Conservation (phyloP, 2,888 invertebrate species). For the Slavum lentiscoides region DNA sequence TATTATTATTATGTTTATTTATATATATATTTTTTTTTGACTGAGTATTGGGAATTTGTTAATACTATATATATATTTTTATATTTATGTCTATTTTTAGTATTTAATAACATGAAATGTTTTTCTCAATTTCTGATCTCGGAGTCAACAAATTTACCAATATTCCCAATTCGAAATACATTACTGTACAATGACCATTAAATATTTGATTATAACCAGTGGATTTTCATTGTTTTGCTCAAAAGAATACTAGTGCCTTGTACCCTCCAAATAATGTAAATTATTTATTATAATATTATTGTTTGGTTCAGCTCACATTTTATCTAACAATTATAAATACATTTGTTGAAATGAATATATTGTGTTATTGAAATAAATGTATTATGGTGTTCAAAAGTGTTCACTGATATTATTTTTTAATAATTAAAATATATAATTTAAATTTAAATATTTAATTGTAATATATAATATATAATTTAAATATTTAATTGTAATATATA, state of each 20-base stretch:
- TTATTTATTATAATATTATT: neutral
- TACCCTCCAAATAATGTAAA: neutral
- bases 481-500: too few relatives aligned
- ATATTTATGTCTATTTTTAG: neutral
- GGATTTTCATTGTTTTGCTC: slow-evolving; percentile 18
- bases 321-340: too few relatives aligned
- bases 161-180: neutral
- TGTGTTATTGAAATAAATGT: too few relatives aligned
- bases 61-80: neutral
- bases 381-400: too few relatives aligned
- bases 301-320: too few relatives aligned
- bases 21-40: neutral
- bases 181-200: neutral
- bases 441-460: too few relatives aligned
- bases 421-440: too few relatives aligned
- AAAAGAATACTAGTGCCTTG: neutral
- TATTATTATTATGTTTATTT: neutral
- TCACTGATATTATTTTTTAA: too few relatives aligned
- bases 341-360: too few relatives aligned
- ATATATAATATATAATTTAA: too few relatives aligned
- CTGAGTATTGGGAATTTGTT: neutral
- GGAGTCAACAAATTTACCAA: neutral
- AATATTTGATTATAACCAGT: neutral
- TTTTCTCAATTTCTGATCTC: slow-evolving; percentile 39
- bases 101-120: neutral